Evolutionary conservation across 2,797 vertebrate genomes (phyloP).

Genomic region (Arrhamphus sclerolepis): DNA sequence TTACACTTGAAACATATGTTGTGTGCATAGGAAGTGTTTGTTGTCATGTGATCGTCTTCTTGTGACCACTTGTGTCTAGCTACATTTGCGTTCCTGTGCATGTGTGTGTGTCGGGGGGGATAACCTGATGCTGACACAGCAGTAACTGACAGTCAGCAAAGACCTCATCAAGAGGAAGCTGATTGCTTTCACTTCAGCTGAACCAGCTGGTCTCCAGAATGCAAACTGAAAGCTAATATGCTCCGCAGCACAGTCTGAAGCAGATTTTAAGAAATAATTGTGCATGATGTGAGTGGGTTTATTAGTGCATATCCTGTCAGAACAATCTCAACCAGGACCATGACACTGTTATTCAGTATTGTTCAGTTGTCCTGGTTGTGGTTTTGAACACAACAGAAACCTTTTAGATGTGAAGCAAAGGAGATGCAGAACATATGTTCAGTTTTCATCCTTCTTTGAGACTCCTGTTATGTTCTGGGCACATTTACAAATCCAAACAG

Average conservation of each 20-base stretch:
- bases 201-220: neutral
- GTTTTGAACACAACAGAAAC: conserved; percentile 14
- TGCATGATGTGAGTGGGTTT: neutral
- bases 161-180: conserved; percentile 66
- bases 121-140: conserved; percentile 53
- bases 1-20: conserved; percentile 12
- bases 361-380: neutral
- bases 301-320: neutral
- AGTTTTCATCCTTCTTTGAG: conserved; percentile 20
- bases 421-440: conserved; percentile 21
- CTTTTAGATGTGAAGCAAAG: conserved; percentile 11
- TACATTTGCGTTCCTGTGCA: conserved; percentile 38
- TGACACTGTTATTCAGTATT: neutral
- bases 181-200: conserved; percentile 67
- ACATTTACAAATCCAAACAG: conserved; percentile 6
- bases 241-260: neutral
- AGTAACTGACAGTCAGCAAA: conserved; percentile 52
- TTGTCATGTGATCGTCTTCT: conserved; percentile 42
- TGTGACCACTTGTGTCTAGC: too few species aligned
- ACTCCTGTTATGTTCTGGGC: conserved; percentile 4
- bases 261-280: conserved; percentile 2
- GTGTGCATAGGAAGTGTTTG: conserved; percentile 3
- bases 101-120: conserved; percentile 7
- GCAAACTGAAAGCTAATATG: conserved; percentile 14
- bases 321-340: conserved; percentile 1